Conservation (phyloP, 1,140 invertebrate species). For the Anthonomus grandis region DNA sequence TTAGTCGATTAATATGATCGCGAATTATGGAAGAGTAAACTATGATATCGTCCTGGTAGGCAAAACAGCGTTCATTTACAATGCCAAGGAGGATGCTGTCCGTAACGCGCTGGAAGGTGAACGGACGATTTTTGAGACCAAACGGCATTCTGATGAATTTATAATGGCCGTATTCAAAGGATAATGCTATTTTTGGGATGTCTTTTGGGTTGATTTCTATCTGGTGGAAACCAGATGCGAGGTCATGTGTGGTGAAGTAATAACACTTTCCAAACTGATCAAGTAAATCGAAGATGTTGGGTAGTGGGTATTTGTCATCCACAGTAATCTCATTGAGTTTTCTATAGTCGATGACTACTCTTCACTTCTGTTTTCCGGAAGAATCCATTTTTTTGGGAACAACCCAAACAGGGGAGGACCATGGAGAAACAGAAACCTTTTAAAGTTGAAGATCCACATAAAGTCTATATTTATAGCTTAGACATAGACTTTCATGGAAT, state of each 20-base stretch:
- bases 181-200: slow-evolving; percentile 33
- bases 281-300: slow-evolving; percentile 47
- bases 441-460: no score
- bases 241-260: slow-evolving; percentile 48
- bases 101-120: slow-evolving; percentile 25
- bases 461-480: no score
- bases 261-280: slow-evolving; percentile 39
- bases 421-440: not conserved
- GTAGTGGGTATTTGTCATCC: slow-evolving; percentile 51
- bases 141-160: slow-evolving; percentile 20
- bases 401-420: not conserved
- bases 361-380: slow-evolving; percentile 4
- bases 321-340: slow-evolving; percentile 47
- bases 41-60: slow-evolving; percentile 25
- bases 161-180: slow-evolving; percentile 39
- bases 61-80: slow-evolving; percentile 20
- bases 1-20: slow-evolving; percentile 11
- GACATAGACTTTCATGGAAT: no score
- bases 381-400: slow-evolving; percentile 15
- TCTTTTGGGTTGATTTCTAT: slow-evolving; percentile 17
- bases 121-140: slow-evolving; percentile 20
- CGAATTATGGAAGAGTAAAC: slow-evolving; percentile 1
- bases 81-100: slow-evolving; percentile 16
- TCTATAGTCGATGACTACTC: slow-evolving; percentile 40
- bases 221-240: slow-evolving; percentile 24